Percentiles rank a stretch among this genome's conserved stretches.
phyloP scores from a whole-genome alignment of 2,113 vertebrate genomes.

The Propithecus coquereli region DNA sequence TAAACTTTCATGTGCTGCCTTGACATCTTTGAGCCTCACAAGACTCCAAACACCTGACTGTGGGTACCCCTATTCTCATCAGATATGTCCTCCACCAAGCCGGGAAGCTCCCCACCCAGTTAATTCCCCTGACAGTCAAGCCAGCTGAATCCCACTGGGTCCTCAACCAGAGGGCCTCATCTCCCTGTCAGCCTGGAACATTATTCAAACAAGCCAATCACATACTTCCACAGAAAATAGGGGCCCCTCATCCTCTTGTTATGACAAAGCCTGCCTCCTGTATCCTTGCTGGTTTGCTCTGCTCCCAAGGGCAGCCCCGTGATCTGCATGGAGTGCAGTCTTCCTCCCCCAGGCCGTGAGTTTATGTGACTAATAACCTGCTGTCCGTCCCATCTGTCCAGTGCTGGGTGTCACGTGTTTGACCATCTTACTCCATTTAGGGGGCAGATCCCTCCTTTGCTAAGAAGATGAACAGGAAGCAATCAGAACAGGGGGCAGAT shows the following conservation, averaged over 20 bases:
- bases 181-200: background rate
- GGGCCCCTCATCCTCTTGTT: background rate
- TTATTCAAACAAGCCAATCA: background rate
- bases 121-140: background rate
- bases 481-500: background rate
- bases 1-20: background rate
- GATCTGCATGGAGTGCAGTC: too few relatives aligned
- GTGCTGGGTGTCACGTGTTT: background rate
- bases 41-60: background rate
- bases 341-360: background rate
- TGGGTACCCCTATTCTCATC: background rate
- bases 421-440: background rate
- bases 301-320: background rate
- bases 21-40: background rate
- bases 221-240: background rate
- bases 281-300: background rate
- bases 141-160: background rate
- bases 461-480: background rate
- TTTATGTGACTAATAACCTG: background rate
- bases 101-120: background rate
- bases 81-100: too few relatives aligned
- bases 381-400: background rate
- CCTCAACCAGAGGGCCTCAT: background rate
- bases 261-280: background rate
- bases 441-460: background rate